Base-by-base conservation (phyloP, 2,797 vertebrate species). In the Bovichtus diacanthus region DNA sequence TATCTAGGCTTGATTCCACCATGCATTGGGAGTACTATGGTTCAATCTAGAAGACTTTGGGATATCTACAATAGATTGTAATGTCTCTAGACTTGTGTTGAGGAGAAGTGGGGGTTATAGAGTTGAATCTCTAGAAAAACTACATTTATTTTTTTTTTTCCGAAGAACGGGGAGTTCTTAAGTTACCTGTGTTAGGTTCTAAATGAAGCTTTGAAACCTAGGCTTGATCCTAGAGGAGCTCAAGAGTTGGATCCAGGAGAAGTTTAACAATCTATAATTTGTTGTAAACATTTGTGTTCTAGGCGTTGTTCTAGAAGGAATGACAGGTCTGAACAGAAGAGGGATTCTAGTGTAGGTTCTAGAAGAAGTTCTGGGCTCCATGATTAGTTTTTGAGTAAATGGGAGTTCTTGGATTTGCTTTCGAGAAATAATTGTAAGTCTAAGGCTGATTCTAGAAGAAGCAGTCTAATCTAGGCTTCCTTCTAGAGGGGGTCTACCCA, bases 311-410 rank as follows among this genome's bases (percentile, higher is more conserved):
- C 29, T 58, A 34, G 44, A 44, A 38, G 43, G 49, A 61, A 69
- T 34, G 43, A 31, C 44, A 51, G 25, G 36, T 50, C 19, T 23
- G 41, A 49, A 31, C 11, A 50, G 34, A 51, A 0, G 7, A 12
- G 36, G 23, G 43, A 9, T 18, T 39, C 58, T 29, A 23, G 9
- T 5, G 13, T 4, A n/a, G 16, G 41, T 23, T 70, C 38, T 31
- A 53, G 54, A 44, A 43, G 11, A 64, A 19, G 11, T 21, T 3
- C 29, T 8, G 8, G 7, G n/a, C 0, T 56, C 43, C 21, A 2
- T 29, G 18, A 21, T 63, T 70, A 54, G 16, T 70, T 78, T 41
- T 4, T 59, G 65, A 18, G 36, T 8, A 31, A n/a, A 41, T 19
- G n/a, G 15, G 27, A 62, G 7, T 38, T 18, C 2, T 25, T 54